A percentile compares a stretch with the other conserved stretches of the same genome.
phyloP scores from a whole-genome alignment of 2,113 vertebrate genomes.

The Psittacula cyanocephala region DNA sequence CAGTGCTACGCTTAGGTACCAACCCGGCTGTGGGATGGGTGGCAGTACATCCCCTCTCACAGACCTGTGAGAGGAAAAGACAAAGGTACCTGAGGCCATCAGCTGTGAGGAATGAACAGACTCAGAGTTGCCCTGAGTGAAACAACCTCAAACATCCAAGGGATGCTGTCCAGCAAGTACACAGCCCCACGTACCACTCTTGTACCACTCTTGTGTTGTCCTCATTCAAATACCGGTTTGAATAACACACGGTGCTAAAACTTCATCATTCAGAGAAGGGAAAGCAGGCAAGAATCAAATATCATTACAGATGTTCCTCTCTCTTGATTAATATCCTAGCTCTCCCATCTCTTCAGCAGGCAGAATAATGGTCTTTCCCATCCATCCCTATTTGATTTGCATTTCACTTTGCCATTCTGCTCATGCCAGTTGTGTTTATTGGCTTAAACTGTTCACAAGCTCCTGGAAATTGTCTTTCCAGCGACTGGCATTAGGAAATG shows the following conservation, averaged over 20 bases:
- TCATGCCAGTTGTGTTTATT: background rate
- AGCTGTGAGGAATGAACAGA: accelerated
- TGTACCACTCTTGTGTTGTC: too few species aligned
- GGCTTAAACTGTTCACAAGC: background rate
- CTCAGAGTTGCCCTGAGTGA: background rate
- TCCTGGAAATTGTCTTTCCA: background rate
- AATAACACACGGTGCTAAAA: background rate
- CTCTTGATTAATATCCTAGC: too few species aligned
- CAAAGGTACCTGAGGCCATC: too few species aligned
- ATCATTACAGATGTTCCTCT: background rate
- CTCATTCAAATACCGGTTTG: too few species aligned
- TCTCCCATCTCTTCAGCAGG: background rate
- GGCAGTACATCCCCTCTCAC: background rate
- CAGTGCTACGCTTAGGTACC: accelerated
- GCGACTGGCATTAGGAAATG: background rate
- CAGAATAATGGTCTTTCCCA: background rate
- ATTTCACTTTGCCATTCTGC: background rate
- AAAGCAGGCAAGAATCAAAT: background rate
- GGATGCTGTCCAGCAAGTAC: background rate
- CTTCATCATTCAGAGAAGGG: background rate
- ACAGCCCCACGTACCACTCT: accelerated
- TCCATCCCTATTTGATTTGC: background rate
- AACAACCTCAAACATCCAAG: background rate
- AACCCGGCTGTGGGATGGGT: accelerated
- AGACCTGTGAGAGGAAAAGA: background rate